phyloP scores from a whole-genome alignment of 2,888 invertebrate genomes.

The Polietes domitor region DNA sequence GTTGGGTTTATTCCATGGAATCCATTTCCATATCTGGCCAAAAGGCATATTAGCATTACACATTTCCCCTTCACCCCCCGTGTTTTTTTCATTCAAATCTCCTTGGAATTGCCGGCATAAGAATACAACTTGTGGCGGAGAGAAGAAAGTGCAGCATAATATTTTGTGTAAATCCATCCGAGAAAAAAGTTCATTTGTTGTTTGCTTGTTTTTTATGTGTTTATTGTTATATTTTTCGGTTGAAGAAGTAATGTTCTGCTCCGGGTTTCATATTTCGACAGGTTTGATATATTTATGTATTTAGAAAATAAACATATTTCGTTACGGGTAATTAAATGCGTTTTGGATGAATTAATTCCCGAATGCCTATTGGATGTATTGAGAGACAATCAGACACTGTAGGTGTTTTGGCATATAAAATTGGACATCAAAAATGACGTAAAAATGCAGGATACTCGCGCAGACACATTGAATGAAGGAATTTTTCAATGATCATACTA shows the following conservation, averaged over 20 bases:
- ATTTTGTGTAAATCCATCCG: conserved; percentile 25
- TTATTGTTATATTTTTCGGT: conserved; percentile 25
- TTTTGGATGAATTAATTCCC: too few species aligned
- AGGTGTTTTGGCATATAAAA: too few species aligned
- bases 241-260: conserved; percentile 3
- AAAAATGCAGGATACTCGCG: too few species aligned
- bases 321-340: conserved; percentile 10
- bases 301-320: not conserved
- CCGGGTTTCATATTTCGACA: not conserved
- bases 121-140: not conserved
- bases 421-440: too few species aligned
- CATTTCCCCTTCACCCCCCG: conserved; percentile 29
- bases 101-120: conserved; percentile 28
- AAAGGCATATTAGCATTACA: conserved; percentile 56
- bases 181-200: conserved; percentile 35
- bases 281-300: not conserved
- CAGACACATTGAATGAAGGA: too few species aligned
- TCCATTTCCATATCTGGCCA: conserved; percentile 49
- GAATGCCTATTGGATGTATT: too few species aligned
- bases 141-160: conserved; percentile 15
- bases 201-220: conserved; percentile 19
- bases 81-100: conserved; percentile 17
- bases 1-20: conserved; percentile 37
- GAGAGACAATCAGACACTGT: too few species aligned
- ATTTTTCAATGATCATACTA: too few species aligned